Evolutionary conservation across 2,888 invertebrate species (phyloP).

Genomic region (Lumbricus terrestris): DNA sequence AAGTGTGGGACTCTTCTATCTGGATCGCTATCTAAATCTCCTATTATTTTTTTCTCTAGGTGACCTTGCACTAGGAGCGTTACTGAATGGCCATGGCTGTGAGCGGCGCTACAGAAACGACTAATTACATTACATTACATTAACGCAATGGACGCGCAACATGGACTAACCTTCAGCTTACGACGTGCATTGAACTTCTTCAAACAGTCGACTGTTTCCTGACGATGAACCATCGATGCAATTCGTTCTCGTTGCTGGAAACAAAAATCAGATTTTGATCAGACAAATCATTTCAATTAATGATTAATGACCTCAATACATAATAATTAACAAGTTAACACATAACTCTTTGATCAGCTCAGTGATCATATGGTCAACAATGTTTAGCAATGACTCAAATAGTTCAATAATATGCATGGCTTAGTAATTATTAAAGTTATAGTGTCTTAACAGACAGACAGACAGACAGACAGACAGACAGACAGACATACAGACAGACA

Average conservation of each 20-base stretch:
- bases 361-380: background rate
- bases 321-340: background rate
- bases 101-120: no score
- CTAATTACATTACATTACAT: no score
- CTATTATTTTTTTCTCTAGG: no score
- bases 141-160: background rate
- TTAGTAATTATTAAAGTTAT: background rate
- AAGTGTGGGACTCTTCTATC: no score
- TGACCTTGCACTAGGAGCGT: no score
- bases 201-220: constrained; percentile 99
- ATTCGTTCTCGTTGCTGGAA: constrained; percentile 95
- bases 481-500: background rate
- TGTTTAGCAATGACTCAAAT: background rate
- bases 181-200: constrained; percentile 99
- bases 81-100: no score
- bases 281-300: background rate
- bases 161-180: constrained; percentile 80
- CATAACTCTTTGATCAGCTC: background rate
- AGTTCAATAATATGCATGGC: background rate
- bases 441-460: background rate
- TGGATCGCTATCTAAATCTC: no score
- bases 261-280: no score
- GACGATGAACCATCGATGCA: constrained; percentile 96
- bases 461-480: background rate
- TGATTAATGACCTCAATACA: background rate